Conservation (phyloP, 2,113 vertebrate genomes). For the Cryptotis parvus region DNA sequence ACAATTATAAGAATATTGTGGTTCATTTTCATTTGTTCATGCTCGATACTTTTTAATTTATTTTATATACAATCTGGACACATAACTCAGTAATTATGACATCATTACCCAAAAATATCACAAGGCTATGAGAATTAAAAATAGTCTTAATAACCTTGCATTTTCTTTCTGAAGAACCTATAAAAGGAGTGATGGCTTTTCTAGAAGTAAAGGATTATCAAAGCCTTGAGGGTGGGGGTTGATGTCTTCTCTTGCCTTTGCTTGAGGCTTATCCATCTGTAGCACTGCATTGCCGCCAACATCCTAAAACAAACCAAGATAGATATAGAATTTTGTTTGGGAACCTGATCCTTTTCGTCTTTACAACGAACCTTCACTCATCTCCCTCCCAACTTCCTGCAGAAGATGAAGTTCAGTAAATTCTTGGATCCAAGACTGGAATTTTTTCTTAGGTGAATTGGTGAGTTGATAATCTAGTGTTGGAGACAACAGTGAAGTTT, state of each 20-base stretch:
- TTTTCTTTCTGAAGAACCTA: slow-evolving; percentile 67
- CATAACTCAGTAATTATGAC: slow-evolving; percentile 62
- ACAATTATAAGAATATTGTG: slow-evolving; percentile 53
- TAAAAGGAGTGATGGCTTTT: slow-evolving; percentile 70
- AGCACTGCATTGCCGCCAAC: background rate
- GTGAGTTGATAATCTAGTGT: background rate
- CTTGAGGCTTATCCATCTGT: background rate
- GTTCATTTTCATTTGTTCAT: slow-evolving; percentile 63
- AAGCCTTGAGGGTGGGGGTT: background rate
- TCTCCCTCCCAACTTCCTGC: background rate
- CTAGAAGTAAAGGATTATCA: slow-evolving; percentile 28
- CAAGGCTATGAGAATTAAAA: slow-evolving; percentile 61
- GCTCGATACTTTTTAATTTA: slow-evolving; percentile 60
- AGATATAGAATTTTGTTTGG: background rate
- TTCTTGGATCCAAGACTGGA: background rate
- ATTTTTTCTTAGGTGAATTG: background rate
- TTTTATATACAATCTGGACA: slow-evolving; percentile 62
- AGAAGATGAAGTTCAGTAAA: background rate
- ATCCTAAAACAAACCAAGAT: background rate
- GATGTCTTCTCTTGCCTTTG: background rate
- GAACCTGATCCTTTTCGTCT: background rate
- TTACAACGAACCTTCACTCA: background rate
- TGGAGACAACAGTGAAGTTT: background rate
- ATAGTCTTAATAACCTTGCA: slow-evolving; percentile 64
- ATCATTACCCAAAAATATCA: slow-evolving; percentile 54